Base-by-base conservation (phyloP, 2,113 vertebrate genomes). In the Amblyopsis rosae region DNA sequence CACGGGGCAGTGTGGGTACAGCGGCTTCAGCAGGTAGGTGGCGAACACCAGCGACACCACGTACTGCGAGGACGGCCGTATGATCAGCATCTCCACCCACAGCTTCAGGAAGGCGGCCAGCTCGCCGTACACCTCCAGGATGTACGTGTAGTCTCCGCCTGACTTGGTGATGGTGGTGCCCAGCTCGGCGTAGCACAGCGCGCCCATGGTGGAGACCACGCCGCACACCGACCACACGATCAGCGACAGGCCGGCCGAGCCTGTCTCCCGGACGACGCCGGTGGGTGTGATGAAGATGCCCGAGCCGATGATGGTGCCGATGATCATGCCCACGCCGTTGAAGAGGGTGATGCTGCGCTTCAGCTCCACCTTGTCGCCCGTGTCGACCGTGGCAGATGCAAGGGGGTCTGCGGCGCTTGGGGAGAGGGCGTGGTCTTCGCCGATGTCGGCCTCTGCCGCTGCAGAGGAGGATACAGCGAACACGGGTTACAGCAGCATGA, bases 71-170 rank as follows among this genome's bases (percentile, higher is more conserved):
- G 92, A 91, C 0, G 92, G 92, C 3, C 92, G 85, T 47, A 93
- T 93, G 70, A 93, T 92, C n/a, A 93, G 89, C 92, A 93, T 92
- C 81, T 93, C 92, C 72, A 93, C 82, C 92, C 92, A 93, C 58
- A 93, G 87, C 65, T 93, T 92, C 0, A 93, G 79, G 63, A 93
- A 93, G 45, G 91, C 92, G 0, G 82, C 87, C 75, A 93, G 86
- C 58, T 91, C 88, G 0, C 92, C 92, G 1, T 93, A 93, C 45
- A 93, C 82, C 79, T 90, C 92, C 63, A 93, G 77, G 73, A 93
- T 93, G 73, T 93, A 93, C 0, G 91, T 90, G 81, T 93, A 93
- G 85, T 93, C 92, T 3, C 92, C 92, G 0, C 92, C 92, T 0
- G 92, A 93, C 72, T 91, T 93, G 58, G 85, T 73, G 45, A 93